Evolutionary conservation across 2,888 invertebrate genomes (phyloP).

Genomic region (Mesoligia furuncula): DNA sequence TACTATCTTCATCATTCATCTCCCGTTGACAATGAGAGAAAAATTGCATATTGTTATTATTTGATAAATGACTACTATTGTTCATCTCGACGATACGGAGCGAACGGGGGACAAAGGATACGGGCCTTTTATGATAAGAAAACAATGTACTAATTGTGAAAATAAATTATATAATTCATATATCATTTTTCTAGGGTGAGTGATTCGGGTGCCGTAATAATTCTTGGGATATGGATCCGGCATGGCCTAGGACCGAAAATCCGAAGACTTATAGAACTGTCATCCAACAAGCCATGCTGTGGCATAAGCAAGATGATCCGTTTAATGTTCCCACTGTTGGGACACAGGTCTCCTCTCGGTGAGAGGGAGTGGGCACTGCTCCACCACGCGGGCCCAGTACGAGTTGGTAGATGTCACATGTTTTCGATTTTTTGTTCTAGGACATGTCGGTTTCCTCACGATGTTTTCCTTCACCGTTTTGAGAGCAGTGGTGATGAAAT

Average conservation of each 20-base stretch:
- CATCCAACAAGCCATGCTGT: no score
- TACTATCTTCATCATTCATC: constrained; percentile 46
- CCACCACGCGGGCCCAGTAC: no score
- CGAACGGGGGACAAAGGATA: constrained; percentile 46
- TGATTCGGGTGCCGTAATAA: constrained; percentile 4
- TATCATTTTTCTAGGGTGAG: constrained; percentile 4
- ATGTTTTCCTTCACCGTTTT: no score
- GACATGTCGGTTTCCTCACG: no score
- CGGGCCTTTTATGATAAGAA: constrained; percentile 56
- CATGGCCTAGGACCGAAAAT: not conserved
- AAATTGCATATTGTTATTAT: constrained; percentile 70
- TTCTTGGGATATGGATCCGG: not conserved
- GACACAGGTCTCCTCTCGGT: no score
- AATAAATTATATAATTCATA: constrained; percentile 47
- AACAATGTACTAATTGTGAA: constrained; percentile 59
- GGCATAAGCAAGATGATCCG: no score
- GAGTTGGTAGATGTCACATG: no score
- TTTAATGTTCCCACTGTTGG: no score
- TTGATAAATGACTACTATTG: constrained; percentile 64
- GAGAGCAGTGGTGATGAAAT: no score
- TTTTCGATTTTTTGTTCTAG: no score
- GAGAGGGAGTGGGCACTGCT: no score
- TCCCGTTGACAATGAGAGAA: constrained; percentile 59
- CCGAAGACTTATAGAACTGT: no score
- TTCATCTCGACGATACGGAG: constrained; percentile 44